Conservation (phyloP, 2,113 vertebrate species). For the Thomomys bottae region DNA sequence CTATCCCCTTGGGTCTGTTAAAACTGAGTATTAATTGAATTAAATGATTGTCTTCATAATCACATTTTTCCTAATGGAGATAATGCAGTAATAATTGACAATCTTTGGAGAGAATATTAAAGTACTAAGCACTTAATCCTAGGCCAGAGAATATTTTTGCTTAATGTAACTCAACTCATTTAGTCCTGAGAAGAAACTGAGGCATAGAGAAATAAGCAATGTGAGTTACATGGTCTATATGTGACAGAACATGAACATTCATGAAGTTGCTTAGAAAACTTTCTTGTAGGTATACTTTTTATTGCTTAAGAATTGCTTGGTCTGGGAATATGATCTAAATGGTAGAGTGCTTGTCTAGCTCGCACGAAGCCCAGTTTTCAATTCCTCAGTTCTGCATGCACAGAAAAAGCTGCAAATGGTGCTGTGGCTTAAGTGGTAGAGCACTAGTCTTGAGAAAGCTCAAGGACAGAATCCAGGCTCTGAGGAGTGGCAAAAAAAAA, state of each 20-base stretch:
- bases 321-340: too few relatives aligned
- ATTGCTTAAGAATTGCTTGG: background rate
- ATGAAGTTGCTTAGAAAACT: background rate
- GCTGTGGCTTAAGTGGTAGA: too few relatives aligned
- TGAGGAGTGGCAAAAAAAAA: too few relatives aligned
- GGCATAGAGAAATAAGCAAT: background rate
- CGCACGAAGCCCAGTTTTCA: too few relatives aligned
- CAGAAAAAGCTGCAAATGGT: too few relatives aligned
- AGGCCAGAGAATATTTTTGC: background rate
- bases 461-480: too few relatives aligned
- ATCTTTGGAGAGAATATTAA: background rate
- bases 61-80: background rate
- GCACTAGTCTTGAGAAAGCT: too few relatives aligned
- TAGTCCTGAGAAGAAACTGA: background rate
- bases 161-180: background rate
- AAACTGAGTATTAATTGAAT: background rate
- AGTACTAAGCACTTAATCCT: background rate
- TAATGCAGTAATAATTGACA: background rate
- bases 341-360: too few relatives aligned
- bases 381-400: too few relatives aligned
- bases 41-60: background rate
- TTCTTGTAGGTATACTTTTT: background rate
- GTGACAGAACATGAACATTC: background rate
- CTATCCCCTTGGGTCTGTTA: background rate
- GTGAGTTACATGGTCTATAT: background rate